phyloP scores from a whole-genome alignment of 2,888 invertebrate species.

The Heliothis peltigera region DNA sequence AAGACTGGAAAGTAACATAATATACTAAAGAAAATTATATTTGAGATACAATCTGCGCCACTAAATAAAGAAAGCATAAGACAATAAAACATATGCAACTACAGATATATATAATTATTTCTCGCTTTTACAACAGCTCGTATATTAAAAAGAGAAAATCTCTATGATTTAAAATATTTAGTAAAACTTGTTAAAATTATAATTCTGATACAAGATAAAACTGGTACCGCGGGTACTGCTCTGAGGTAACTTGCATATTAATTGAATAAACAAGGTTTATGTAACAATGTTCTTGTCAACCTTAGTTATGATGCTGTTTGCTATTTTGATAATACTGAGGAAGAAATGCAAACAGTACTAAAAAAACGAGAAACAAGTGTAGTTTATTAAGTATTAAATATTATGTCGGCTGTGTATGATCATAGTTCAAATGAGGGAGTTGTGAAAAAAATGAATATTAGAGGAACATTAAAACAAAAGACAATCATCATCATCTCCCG shows the following conservation, averaged over 20 bases:
- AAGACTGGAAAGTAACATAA: background rate
- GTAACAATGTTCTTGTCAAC: slow-evolving; percentile 41
- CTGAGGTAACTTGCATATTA: slow-evolving; percentile 50
- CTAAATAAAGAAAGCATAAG: slow-evolving; percentile 7
- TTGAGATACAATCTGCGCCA: background rate
- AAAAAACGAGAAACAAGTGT: background rate
- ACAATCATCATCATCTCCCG: too few species aligned
- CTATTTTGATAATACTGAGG: slow-evolving; percentile 9
- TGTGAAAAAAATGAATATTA: background rate
- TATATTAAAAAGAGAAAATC: slow-evolving; percentile 51
- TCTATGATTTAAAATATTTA: slow-evolving; percentile 39
- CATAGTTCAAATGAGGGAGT: background rate
- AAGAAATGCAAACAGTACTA: background rate
- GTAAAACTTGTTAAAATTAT: slow-evolving; percentile 47
- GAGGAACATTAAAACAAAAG: background rate
- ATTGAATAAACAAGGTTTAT: slow-evolving; percentile 52
- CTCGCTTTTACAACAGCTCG: slow-evolving; percentile 31
- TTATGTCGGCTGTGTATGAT: background rate
- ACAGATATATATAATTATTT: slow-evolving; percentile 39
- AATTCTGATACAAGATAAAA: slow-evolving; percentile 48
- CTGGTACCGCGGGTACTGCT: slow-evolving; percentile 30
- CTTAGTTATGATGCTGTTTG: slow-evolving; percentile 26
- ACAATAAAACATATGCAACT: slow-evolving; percentile 9
- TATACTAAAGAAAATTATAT: background rate
- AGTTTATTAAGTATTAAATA: background rate